Evolutionary conservation across 2,797 vertebrate genomes (phyloP), one percentile per base, ranked within the genome.

Genomic region (Lateolabrax maculatus): DNA sequence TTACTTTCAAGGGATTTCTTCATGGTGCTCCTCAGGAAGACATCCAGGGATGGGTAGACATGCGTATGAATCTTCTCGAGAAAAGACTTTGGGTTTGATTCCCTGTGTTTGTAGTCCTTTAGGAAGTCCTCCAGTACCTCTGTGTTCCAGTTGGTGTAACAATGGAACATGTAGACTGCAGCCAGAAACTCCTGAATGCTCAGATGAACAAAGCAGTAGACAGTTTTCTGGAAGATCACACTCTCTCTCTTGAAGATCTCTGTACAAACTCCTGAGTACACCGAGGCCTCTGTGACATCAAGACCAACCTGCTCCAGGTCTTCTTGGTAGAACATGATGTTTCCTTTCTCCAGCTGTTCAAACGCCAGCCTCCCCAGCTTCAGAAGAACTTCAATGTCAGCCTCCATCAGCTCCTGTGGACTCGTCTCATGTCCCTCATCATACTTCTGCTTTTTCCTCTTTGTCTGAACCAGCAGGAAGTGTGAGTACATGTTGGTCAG

Each of bases 291-390:
- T 27, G 60, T 25, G 39, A 44, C 37, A 27, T 62, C 37, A 1
- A 62, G 60, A 62, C 62, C 44, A 49, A 19, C 48, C 18, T 12
- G 44, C 62, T 65, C 43, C 62, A 49, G 62, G 44, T 49, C 29
- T 37, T 66, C 64, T 39, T 66, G 64, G 48, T 66, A 66, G 48
- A 66, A 66, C 48, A 52, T 66, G 34, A 65, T 51, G 63, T 52
- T 51, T 51, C 63, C 63, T 51, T 65, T 6, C 29, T 51, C 46
- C 63, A 65, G 63, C 9, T 65, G 46, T 31, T 66, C 48, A 37
- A 52, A 52, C 9, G 46, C 63, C 63, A 65, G 46, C 63, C 44
- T 63, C 61, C 61, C 61, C 41, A 63, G 60, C 23, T 63, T 63
- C 61, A 64, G 18, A 48, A 64, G 61, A 46, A 63, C 39, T 10